Evolutionary conservation across 2,888 invertebrate genomes (phyloP).

Genomic region (Cephus pulcher): DNA sequence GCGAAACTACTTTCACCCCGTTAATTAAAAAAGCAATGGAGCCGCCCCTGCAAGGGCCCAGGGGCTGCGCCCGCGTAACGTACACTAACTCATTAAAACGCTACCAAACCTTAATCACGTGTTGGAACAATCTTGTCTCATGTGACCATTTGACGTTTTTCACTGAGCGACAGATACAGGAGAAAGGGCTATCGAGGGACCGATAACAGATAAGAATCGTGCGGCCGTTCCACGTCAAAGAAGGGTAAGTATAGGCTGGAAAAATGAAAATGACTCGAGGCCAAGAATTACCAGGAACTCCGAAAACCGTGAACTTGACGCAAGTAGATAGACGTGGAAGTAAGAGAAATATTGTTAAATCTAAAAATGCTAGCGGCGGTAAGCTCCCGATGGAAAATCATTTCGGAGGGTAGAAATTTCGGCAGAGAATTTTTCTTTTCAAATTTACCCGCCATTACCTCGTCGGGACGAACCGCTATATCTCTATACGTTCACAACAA

Average conservation of each 20-base stretch:
- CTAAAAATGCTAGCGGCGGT: too few species aligned
- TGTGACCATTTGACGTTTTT: not conserved
- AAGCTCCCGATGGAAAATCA: too few species aligned
- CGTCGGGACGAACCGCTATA: not conserved
- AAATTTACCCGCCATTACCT: not conserved
- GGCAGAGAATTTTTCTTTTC: not conserved
- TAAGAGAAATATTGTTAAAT: not conserved
- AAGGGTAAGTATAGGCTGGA: not conserved
- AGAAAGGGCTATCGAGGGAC: not conserved
- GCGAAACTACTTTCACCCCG: not conserved
- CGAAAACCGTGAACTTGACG: not conserved
- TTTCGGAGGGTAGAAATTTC: conserved; percentile 3
- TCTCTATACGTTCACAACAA: not conserved
- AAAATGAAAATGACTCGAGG: not conserved
- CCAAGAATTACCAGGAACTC: not conserved
- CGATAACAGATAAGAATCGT: not conserved
- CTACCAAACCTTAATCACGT: not conserved
- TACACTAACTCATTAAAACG: not conserved
- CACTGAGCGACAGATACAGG: not conserved
- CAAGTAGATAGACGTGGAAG: not conserved
- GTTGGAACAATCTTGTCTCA: not conserved
- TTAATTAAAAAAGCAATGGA: not conserved
- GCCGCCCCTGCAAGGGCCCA: not conserved
- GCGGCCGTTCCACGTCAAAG: not conserved
- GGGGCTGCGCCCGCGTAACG: not conserved